Base-by-base conservation (phyloP, 2,888 invertebrate genomes). In the Trissolcus brochymenae region DNA sequence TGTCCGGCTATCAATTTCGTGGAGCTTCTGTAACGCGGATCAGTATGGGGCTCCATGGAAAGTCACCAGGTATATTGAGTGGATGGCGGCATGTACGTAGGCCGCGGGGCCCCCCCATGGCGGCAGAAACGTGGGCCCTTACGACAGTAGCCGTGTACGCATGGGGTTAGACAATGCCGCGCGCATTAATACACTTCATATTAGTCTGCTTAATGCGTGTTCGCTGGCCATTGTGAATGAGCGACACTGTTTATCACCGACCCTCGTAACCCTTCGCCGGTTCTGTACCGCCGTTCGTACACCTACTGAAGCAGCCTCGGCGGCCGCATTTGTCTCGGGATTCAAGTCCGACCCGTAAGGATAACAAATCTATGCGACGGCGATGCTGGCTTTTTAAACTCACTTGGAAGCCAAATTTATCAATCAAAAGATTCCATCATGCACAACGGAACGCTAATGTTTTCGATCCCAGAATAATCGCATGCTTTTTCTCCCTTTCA, bases 221-320 rank as follows among this genome's bases (percentile, higher is more conserved):
- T 88, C 85, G 81, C 84, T 81, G 87, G 86, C 87, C 87, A 88
- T 89, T 89, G 88, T 88, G 88, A 88, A 88, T 87, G 88, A 89
- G 88, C 89, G 89, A 88, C 89, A 89, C 89, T 88, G 89, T 89
- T 89, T 88, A 89, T 89, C 88, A 89, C 88, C 86, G 88, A 84
- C 86, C 87, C 87, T 87, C 87, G 83, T 86, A 83, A 80, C 81
- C 73, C 77, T 66, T 71, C 50, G 80, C 81, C 83, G 81, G 79
- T 80, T 77, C 67, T 66, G 76, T 61, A 60, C 70, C 65, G 67
- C 65, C 64, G 76, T 65, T 78, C 70, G 64, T 66, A 78, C 84
- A 77, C 82, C 82, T 82, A 82, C 81, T 79, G 82, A 82, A 84
- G 83, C 78, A 62, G 60, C 53, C 75, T 81, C 82, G 81, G 82